Evolutionary conservation across 2,797 vertebrate species (phyloP).

Genomic region (Halcyon badia): DNA sequence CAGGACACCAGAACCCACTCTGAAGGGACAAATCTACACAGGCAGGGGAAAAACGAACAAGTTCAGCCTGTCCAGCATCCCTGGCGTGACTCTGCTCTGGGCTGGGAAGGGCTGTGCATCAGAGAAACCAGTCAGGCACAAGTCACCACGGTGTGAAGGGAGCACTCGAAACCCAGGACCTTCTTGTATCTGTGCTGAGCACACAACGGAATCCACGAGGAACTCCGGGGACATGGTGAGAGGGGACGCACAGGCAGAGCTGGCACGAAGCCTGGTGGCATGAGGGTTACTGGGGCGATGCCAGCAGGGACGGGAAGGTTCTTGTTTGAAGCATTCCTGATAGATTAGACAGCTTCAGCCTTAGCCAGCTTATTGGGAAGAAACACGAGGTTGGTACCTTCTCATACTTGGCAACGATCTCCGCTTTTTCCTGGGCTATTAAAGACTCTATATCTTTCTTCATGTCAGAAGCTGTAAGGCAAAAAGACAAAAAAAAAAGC

Average conservation of each 20-base stretch:
- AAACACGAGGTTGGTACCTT: slow-evolving; percentile 75
- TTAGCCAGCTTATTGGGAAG: neutral
- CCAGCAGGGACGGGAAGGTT: neutral
- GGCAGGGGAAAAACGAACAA: neutral
- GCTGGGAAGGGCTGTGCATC: neutral
- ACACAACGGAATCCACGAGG: rapidly evolving
- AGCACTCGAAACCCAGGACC: neutral
- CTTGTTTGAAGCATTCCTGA: neutral
- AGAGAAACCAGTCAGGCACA: neutral
- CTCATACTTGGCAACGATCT: slow-evolving; percentile 90
- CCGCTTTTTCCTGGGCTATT: slow-evolving; percentile 90
- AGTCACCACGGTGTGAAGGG: neutral
- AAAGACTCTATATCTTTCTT: slow-evolving; percentile 91
- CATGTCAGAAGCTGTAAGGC: slow-evolving; percentile 88
- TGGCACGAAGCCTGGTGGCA: neutral
- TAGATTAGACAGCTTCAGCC: neutral
- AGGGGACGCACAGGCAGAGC: neutral
- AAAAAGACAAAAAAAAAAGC: neutral
- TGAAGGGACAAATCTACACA: neutral
- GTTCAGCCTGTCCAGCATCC: neutral
- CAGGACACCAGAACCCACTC: neutral
- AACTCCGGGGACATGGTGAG: neutral
- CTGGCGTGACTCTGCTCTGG: neutral
- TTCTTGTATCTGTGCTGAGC: neutral
- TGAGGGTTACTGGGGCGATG: rapidly evolving